These are phyloP conservation scores for Notothenia coriiceps DNA, from an alignment of 2,113 vertebrate species.

Conservation along the genomic window DNA sequence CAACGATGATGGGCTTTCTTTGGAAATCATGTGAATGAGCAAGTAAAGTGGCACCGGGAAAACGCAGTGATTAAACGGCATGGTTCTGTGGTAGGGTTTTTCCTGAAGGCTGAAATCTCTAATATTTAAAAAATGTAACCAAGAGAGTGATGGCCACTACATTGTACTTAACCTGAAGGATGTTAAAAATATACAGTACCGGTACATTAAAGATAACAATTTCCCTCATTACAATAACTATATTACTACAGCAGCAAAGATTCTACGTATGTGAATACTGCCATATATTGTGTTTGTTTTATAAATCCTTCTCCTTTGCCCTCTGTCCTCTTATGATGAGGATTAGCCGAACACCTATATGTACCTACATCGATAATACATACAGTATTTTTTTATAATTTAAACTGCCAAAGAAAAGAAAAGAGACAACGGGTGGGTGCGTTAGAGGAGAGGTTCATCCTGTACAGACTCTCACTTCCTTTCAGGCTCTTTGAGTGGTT, in stretches of 20 bases:
- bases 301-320: too few relatives aligned
- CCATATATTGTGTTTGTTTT: too few relatives aligned
- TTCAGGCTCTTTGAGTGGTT: constrained; percentile 38
- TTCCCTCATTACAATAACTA: not conserved
- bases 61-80: too few relatives aligned
- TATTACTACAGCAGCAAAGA: too few relatives aligned
- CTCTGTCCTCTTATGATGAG: not conserved
- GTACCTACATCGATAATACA: constrained; percentile 2
- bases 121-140: too few relatives aligned
- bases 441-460: constrained; percentile 52
- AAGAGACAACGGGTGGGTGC: constrained; percentile 32
- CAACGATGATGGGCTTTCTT: not conserved
- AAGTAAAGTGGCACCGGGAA: not conserved
- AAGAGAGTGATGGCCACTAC: not conserved
- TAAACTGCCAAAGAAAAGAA: not conserved
- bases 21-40: not conserved
- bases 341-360: constrained; percentile 1
- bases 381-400: constrained; percentile 18
- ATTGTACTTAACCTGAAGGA: not conserved
- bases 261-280: too few relatives aligned
- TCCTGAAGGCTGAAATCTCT: not conserved
- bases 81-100: not conserved
- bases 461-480: constrained; percentile 76
- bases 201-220: not conserved
- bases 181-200: not conserved